A percentile compares a stretch with the other conserved stretches of the same genome.
These are phyloP conservation scores for Colletes collaris DNA, from an alignment of 2,888 invertebrate species.

Conservation along the genomic window DNA sequence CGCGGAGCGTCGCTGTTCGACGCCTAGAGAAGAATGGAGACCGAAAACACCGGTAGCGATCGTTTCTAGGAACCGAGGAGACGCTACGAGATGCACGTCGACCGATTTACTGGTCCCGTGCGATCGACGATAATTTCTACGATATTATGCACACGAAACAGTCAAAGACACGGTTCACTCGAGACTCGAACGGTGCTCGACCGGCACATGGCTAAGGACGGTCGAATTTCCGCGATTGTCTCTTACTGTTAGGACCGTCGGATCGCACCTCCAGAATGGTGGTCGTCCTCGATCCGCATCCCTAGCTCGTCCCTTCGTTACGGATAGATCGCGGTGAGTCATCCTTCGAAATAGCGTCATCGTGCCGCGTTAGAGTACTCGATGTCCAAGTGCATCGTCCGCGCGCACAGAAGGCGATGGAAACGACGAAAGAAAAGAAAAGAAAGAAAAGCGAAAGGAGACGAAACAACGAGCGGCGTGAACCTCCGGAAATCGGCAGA, in stretches of 20 bases:
- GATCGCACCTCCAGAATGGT: conserved; percentile 35
- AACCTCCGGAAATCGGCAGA: too few relatives aligned
- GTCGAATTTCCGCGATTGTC: too few relatives aligned
- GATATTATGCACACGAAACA: too few relatives aligned
- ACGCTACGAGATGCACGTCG: conserved; percentile 10
- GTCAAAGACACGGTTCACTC: too few relatives aligned
- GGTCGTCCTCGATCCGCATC: conserved; percentile 34
- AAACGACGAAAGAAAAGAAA: background rate
- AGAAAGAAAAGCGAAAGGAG: too few relatives aligned
- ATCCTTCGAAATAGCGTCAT: conserved; percentile 27
- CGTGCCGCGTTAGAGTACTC: background rate
- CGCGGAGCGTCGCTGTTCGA: conserved; percentile 73
- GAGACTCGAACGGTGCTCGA: too few relatives aligned
- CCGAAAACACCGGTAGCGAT: background rate
- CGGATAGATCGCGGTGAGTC: background rate
- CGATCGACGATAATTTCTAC: background rate
- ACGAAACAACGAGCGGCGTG: too few relatives aligned
- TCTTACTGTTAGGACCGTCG: background rate
- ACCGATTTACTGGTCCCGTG: background rate
- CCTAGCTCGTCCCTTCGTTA: conserved; percentile 11
- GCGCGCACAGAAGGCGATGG: background rate
- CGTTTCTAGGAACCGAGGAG: background rate
- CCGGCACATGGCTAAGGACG: too few relatives aligned
- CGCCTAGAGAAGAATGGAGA: conserved; percentile 25
- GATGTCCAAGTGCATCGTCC: conserved; percentile 27